These are phyloP conservation scores for Nixonia krombeini DNA, from an alignment of 1,140 invertebrate species.

Conservation along the genomic window DNA sequence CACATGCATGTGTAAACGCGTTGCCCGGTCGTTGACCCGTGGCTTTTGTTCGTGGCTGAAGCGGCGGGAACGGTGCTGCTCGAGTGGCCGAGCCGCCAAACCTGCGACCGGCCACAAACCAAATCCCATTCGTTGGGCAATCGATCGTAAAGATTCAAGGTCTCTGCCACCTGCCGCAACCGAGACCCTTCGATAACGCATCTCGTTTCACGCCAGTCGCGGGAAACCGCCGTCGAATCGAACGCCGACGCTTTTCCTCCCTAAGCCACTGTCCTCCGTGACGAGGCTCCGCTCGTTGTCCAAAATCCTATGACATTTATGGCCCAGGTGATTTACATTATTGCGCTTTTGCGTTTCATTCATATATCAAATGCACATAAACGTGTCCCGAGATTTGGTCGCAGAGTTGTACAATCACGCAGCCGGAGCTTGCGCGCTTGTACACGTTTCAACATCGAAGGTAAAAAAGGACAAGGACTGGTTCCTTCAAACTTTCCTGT, in stretches of 20 bases:
- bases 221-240: too few species aligned
- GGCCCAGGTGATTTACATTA: neutral
- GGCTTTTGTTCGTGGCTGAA: conserved; percentile 69
- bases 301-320: too few species aligned
- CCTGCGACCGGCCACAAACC: conserved; percentile 43
- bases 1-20: conserved; percentile 46
- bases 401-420: neutral
- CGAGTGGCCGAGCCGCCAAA: conserved; percentile 31
- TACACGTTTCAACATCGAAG: too few species aligned
- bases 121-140: conserved; percentile 58
- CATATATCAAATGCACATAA: neutral
- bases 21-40: conserved; percentile 52
- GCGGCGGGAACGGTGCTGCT: conserved; percentile 49
- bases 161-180: conserved; percentile 68
- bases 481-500: too few species aligned
- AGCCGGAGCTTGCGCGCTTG: neutral
- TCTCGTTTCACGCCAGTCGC: too few species aligned
- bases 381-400: neutral
- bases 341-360: neutral
- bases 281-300: too few species aligned
- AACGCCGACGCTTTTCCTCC: too few species aligned
- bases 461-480: too few species aligned
- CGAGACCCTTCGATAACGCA: conserved; percentile 16
- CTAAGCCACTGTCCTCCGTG: too few species aligned
- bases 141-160: conserved; percentile 67